These are phyloP conservation scores for Sciurus vulgaris DNA, from an alignment of 2,797 vertebrate genomes.

Conservation along the genomic window DNA sequence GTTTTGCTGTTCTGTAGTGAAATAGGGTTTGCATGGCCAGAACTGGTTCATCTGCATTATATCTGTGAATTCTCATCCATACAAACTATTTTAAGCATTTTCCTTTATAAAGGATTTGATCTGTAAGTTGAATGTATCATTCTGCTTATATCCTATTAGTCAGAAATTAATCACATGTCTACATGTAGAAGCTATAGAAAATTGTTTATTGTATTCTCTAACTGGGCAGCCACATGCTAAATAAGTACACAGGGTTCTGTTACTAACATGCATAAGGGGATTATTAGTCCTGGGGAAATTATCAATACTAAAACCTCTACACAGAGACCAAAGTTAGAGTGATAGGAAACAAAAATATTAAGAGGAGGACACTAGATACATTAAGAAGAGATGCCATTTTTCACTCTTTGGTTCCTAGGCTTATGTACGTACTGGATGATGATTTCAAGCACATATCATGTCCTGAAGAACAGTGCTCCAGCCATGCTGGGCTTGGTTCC, in stretches of 20 bases:
- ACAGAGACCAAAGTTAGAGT: background rate
- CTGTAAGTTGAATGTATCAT: background rate
- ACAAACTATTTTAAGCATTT: background rate
- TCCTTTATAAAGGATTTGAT: background rate
- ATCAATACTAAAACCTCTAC: background rate
- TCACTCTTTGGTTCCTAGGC: background rate
- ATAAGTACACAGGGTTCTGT: background rate
- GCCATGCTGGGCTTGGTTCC: background rate
- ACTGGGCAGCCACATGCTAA: background rate
- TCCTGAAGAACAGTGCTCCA: background rate
- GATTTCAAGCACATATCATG: background rate
- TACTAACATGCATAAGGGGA: background rate
- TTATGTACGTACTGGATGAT: background rate
- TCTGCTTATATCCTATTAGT: background rate
- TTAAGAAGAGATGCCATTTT: background rate
- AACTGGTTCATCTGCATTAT: background rate
- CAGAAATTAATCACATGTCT: background rate
- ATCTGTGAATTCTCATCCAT: background rate
- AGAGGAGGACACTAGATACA: background rate
- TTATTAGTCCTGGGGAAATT: background rate
- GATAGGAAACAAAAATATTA: background rate
- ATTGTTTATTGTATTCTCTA: background rate
- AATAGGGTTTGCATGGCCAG: background rate
- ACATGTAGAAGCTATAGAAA: background rate
- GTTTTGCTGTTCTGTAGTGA: background rate